A percentile compares a stretch with the other conserved stretches of the same genome.
Evolutionary conservation across 2,888 invertebrate species (phyloP).

Genomic region (Protonemura montana): DNA sequence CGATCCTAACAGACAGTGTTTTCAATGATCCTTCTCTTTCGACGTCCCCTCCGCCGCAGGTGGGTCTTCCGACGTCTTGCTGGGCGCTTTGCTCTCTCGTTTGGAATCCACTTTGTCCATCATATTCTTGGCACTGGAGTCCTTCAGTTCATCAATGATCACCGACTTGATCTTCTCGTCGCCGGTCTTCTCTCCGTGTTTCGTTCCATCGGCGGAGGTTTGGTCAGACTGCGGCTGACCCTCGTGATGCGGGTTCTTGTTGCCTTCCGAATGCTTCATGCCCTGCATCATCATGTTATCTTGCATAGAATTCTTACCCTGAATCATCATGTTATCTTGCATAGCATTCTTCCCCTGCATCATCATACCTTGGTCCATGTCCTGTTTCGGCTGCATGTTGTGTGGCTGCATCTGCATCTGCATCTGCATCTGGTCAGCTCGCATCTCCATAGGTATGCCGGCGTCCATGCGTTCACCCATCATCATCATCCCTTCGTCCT

Average conservation of each 20-base stretch:
- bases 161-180: background rate
- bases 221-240: background rate
- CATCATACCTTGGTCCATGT: background rate
- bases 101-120: background rate
- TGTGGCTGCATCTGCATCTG: too few relatives aligned
- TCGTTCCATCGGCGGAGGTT: background rate
- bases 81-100: background rate
- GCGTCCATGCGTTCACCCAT: background rate
- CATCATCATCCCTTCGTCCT: background rate
- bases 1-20: background rate
- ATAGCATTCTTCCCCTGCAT: background rate
- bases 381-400: background rate
- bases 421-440: background rate
- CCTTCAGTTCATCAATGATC: background rate
- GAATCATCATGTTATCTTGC: background rate
- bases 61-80: background rate
- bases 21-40: background rate
- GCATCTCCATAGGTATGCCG: background rate
- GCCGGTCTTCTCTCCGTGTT: background rate
- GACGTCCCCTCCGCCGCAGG: background rate
- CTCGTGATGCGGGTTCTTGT: background rate
- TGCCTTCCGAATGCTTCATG: background rate
- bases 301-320: background rate
- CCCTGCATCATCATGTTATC: background rate
- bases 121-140: background rate